These are phyloP conservation scores for Drosophila planitibia DNA, from an alignment of 2,888 invertebrate species.

Conservation along the genomic window DNA sequence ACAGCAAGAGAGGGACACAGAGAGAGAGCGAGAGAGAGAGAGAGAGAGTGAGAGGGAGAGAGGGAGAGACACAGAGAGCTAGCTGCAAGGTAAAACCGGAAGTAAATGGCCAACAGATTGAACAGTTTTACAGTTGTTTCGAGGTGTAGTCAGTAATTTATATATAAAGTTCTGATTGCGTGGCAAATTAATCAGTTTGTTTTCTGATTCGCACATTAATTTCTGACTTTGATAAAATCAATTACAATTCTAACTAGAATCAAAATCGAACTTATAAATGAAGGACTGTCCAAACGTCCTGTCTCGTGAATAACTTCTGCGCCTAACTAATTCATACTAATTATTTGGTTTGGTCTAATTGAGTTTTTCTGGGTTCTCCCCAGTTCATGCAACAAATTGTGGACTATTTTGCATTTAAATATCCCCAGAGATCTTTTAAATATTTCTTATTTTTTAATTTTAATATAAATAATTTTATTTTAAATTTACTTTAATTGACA, in stretches of 20 bases:
- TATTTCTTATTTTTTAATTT: too few species aligned
- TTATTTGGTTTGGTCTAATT: too few species aligned
- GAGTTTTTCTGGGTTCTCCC: too few species aligned
- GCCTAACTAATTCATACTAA: too few species aligned
- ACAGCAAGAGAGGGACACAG: neutral
- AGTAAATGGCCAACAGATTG: constrained; percentile 2
- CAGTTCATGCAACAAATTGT: too few species aligned
- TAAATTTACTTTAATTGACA: too few species aligned
- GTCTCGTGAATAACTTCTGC: too few species aligned
- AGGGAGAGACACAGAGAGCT: neutral
- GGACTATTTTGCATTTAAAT: too few species aligned
- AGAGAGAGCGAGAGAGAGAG: neutral
- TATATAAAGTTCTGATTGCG: neutral
- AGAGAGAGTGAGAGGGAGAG: neutral
- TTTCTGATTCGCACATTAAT: neutral
- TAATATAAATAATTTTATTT: too few species aligned
- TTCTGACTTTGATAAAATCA: neutral
- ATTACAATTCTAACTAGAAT: neutral
- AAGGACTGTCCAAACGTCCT: neutral
- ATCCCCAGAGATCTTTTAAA: too few species aligned
- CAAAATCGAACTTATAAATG: neutral
- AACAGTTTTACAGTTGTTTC: neutral
- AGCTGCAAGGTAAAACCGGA: neutral
- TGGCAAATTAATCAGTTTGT: neutral
- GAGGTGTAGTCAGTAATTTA: neutral